Conservation (phyloP, 2,113 vertebrate genomes). For the Thamnophis sirtalis region DNA sequence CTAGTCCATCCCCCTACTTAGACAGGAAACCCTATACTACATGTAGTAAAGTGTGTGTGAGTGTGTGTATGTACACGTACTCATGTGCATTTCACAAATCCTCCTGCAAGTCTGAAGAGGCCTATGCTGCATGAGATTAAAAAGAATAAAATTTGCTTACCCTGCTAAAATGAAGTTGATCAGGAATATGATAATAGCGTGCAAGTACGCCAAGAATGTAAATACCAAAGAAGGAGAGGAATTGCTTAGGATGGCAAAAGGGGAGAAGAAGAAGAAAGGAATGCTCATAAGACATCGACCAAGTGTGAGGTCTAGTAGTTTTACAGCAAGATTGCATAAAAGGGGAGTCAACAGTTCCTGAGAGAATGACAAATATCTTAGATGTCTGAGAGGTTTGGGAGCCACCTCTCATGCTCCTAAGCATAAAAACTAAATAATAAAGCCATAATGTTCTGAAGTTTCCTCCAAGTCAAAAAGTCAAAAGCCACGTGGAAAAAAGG, state of each 20-base stretch:
- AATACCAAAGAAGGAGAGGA: constrained; percentile 66
- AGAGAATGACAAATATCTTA: background rate
- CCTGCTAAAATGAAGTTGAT: constrained; percentile 33
- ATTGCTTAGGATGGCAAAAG: constrained; percentile 44
- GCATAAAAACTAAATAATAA: background rate
- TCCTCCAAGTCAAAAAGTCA: background rate
- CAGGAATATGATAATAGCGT: constrained; percentile 55
- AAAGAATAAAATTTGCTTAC: constrained; percentile 36
- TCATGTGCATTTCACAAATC: background rate
- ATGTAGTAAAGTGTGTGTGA: background rate
- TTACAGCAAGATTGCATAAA: background rate
- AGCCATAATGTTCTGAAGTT: background rate
- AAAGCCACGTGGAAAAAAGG: background rate
- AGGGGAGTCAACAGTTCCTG: background rate
- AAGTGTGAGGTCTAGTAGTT: background rate
- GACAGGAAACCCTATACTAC: too few species aligned
- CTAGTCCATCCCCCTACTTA: too few species aligned
- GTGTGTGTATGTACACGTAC: too few species aligned
- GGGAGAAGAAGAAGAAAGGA: background rate
- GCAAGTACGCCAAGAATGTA: constrained; percentile 64
- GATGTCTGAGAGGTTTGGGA: background rate
- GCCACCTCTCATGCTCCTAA: background rate
- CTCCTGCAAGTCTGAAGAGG: background rate
- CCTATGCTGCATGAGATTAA: constrained; percentile 38
- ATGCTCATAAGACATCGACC: background rate